phyloP scores from a whole-genome alignment of 1,140 invertebrate species.

The Telenomus remus region DNA sequence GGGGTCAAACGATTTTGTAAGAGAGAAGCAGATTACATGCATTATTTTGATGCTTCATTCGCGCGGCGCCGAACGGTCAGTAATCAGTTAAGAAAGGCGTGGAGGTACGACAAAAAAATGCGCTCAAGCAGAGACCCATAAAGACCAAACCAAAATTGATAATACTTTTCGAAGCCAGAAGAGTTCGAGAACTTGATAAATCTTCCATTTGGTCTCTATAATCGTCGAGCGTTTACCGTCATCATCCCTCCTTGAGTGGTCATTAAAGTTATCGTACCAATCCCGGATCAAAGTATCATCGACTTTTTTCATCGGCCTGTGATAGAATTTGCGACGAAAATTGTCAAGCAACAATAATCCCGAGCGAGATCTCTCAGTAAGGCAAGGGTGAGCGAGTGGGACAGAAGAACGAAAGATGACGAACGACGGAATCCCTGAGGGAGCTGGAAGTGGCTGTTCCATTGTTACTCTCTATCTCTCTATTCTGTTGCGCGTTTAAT shows the following conservation, averaged over 20 bases:
- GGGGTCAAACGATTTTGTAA: constrained; percentile 49
- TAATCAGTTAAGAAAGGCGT: constrained; percentile 51
- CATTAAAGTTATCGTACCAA: constrained; percentile 19
- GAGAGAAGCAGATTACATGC: constrained; percentile 60
- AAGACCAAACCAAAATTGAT: constrained; percentile 44
- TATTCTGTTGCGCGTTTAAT: constrained; percentile 68
- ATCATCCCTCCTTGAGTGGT: constrained; percentile 22
- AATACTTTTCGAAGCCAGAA: constrained; percentile 36
- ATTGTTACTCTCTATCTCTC: constrained; percentile 70
- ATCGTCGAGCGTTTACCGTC: constrained; percentile 15
- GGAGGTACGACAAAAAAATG: constrained; percentile 27
- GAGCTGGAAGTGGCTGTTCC: constrained; percentile 63
- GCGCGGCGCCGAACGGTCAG: constrained; percentile 39
- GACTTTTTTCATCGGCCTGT: constrained; percentile 13
- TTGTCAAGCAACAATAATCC: constrained; percentile 38
- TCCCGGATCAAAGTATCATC: constrained; percentile 12
- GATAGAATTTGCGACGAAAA: constrained; percentile 27
- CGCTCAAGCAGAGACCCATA: constrained; percentile 18
- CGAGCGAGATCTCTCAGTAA: constrained; percentile 6
- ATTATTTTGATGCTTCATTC: constrained; percentile 62
- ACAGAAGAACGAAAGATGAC: constrained; percentile 63
- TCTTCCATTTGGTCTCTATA: constrained; percentile 12
- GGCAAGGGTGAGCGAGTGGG: constrained; percentile 26
- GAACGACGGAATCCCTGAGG: constrained; percentile 65
- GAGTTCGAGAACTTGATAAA: constrained; percentile 14